phyloP scores from a whole-genome alignment of 2,113 vertebrate genomes.

The Bettongia penicillata region DNA sequence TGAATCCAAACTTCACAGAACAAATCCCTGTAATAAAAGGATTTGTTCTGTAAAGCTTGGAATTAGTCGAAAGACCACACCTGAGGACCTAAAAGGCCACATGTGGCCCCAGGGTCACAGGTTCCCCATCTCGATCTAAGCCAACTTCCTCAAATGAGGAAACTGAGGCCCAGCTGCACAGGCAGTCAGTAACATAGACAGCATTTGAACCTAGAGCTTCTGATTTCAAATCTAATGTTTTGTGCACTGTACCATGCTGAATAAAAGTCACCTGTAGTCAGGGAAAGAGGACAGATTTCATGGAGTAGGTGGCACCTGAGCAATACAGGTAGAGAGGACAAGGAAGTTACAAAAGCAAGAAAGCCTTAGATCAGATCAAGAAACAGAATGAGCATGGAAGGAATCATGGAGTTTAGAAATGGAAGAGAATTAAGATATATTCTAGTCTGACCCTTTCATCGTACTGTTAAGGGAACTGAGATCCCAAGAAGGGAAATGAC shows the following conservation, averaged over 20 bases:
- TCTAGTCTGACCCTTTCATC: not conserved
- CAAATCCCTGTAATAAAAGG: too few species aligned
- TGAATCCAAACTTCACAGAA: too few species aligned
- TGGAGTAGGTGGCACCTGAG: not conserved
- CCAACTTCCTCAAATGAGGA: not conserved
- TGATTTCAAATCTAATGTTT: not conserved
- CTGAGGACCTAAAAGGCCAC: too few species aligned
- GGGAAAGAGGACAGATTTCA: not conserved
- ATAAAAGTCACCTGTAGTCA: not conserved
- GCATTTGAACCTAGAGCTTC: not conserved
- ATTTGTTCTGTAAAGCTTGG: too few species aligned
- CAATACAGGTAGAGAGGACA: not conserved
- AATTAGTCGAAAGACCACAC: too few species aligned
- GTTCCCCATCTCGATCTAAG: not conserved
- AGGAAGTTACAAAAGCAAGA: not conserved
- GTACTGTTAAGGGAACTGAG: not conserved
- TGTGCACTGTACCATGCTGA: not conserved
- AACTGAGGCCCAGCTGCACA: not conserved
- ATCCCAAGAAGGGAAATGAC: not conserved
- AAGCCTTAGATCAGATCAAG: not conserved
- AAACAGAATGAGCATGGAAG: not conserved
- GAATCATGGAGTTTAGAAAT: not conserved
- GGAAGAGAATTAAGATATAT: not conserved
- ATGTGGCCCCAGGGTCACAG: too few species aligned
- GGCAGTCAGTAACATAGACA: not conserved